Base-by-base conservation (phyloP, 2,797 vertebrate genomes). In the Gymnopithys bicolor region DNA sequence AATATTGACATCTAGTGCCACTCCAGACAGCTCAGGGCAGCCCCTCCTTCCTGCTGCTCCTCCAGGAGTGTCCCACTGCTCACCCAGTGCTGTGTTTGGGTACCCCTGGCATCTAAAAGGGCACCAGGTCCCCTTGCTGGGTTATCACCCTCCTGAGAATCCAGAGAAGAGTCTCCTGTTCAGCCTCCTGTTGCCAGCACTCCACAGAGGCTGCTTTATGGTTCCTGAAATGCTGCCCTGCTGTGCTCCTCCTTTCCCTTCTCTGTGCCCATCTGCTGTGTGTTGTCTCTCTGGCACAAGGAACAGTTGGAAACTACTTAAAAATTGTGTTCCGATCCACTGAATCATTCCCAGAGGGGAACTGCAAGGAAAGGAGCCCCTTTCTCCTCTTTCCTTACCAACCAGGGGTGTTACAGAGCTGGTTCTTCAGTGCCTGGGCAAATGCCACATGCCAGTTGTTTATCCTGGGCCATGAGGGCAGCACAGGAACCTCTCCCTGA, bases 211-310 rank as follows among this genome's bases (percentile, higher is more conserved):
- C 81, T 94, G 88, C 64, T 94, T 92, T 86, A 74, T 77, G 93
- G 5, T 6, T 1, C 56, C 80, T 91, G 69, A 87, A 69, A 87
- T 70, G 63, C 71, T 95, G 87, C 74, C 82, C 85, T 88, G 88
- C 90, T 93, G 79, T 83, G 71, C 79, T 95, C 51, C 55, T 69
- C 74, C 1, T 67, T 69, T 71, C 51, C 16, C 48, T 92, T 62
- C 53, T 21, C 71, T 25, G 33, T 74, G 67, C 82, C 91, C 91
- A 74, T 95, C 92, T 94, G 94, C 78, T 68, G 48, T 49, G 43
- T 91, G 6, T 24, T 21, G 48, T 69, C 84, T 93, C 94, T 79
- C 59, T 82, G 95, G 91, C 89, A 76, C 6, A 30, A 73, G 67
- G 77, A 94, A 21, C 63, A 56, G 59, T 82, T 95, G 87, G 87